A percentile compares a stretch with the other conserved stretches of the same genome.
Conservation (phyloP, 2,888 invertebrate genomes). For the Ectemnius continuus region DNA sequence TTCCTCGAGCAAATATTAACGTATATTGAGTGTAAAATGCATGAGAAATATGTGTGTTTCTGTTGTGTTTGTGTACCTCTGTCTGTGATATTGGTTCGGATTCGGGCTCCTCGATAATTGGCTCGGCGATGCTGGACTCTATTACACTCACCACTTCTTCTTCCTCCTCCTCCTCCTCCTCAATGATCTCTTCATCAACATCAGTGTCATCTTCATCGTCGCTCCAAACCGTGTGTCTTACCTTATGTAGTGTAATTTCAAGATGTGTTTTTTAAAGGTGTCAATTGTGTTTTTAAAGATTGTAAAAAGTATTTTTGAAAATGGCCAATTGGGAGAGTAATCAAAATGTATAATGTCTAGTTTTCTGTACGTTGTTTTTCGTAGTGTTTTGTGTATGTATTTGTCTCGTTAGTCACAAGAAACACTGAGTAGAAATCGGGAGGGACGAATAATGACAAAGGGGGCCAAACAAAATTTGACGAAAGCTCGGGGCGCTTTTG, state of each 20-base stretch:
- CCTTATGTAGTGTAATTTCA: slow-evolving; percentile 49
- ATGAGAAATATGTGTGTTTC: slow-evolving; percentile 24
- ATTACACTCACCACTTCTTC: slow-evolving; percentile 70
- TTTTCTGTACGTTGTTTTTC: slow-evolving; percentile 10
- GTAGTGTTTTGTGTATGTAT: background rate
- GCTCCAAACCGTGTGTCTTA: slow-evolving; percentile 42
- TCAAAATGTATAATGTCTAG: background rate
- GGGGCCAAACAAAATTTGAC: background rate
- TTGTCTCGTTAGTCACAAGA: slow-evolving; percentile 5
- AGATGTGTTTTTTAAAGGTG: slow-evolving; percentile 36
- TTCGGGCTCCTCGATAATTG: slow-evolving; percentile 65
- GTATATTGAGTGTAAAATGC: background rate
- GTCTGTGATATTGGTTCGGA: slow-evolving; percentile 62
- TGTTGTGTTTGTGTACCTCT: slow-evolving; percentile 68
- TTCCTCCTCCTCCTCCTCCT: slow-evolving; percentile 61
- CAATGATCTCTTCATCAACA: slow-evolving; percentile 63
- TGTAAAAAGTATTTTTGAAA: background rate
- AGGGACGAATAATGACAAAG: background rate
- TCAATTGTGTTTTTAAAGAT: slow-evolving; percentile 21
- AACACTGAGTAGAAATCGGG: background rate
- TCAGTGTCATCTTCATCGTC: slow-evolving; percentile 41
- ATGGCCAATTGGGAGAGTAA: background rate
- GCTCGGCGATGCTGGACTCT: slow-evolving; percentile 68
- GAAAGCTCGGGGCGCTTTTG: background rate
- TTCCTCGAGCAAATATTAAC: background rate